Conservation (phyloP, 1,140 invertebrate species). For the Tetraneura akinire region DNA sequence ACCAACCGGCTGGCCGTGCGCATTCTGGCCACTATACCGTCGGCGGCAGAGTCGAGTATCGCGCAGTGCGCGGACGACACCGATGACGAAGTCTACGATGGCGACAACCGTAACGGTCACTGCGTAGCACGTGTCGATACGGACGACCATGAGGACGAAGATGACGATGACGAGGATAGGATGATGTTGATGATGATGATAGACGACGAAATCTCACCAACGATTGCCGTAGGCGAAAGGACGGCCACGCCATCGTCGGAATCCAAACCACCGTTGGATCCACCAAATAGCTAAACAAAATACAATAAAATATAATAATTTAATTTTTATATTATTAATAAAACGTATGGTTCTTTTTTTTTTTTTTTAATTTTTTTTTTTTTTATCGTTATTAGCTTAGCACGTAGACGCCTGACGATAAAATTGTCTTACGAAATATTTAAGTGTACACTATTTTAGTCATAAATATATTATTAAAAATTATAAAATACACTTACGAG, state of each 20-base stretch:
- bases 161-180: conserved; percentile 47
- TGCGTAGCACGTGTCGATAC: conserved; percentile 70
- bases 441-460: too few species aligned
- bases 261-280: background rate
- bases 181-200: background rate
- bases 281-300: background rate
- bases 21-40: conserved; percentile 77
- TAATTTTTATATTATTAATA: too few species aligned
- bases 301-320: too few species aligned
- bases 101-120: conserved; percentile 69
- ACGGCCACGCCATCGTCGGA: background rate
- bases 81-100: conserved; percentile 53
- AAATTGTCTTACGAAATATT: too few species aligned
- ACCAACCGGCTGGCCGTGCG: conserved; percentile 65
- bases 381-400: too few species aligned
- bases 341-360: too few species aligned
- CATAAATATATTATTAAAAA: too few species aligned
- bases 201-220: background rate
- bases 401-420: too few species aligned
- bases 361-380: too few species aligned
- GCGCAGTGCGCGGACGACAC: conserved; percentile 68
- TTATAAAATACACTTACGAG: too few species aligned
- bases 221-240: background rate
- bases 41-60: conserved; percentile 77
- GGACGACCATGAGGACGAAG: conserved; percentile 51